A percentile compares a stretch with the other conserved stretches of the same genome.
These are phyloP conservation scores for Dasyornis broadbenti DNA, from an alignment of 2,113 vertebrate species.

Conservation along the genomic window DNA sequence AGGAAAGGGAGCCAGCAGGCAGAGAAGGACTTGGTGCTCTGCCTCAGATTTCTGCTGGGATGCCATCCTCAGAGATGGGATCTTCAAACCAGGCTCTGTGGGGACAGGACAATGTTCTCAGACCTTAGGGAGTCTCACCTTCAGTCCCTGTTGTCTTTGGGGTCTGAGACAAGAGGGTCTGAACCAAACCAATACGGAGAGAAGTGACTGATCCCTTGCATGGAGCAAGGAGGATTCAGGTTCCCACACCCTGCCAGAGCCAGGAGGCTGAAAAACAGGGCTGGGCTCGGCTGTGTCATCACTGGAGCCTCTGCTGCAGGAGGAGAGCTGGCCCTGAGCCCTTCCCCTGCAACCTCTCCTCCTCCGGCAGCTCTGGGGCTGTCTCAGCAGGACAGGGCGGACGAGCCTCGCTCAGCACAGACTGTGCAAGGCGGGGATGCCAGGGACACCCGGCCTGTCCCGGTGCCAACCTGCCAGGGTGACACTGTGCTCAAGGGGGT, in stretches of 20 bases:
- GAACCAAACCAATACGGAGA: background rate
- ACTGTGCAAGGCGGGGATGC: background rate
- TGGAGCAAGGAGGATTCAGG: background rate
- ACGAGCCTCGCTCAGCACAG: accelerated
- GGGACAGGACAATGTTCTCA: background rate
- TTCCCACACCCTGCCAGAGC: background rate
- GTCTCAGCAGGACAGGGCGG: background rate
- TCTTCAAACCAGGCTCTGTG: background rate
- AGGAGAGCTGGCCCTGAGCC: background rate
- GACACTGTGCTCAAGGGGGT: background rate
- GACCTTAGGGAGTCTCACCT: background rate
- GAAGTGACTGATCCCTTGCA: background rate
- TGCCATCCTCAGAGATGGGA: background rate
- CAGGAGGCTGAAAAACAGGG: background rate
- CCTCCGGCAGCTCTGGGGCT: background rate
- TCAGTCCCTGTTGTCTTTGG: background rate
- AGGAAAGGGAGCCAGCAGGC: background rate
- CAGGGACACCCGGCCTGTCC: background rate
- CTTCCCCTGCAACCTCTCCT: background rate
- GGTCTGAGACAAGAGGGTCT: background rate
- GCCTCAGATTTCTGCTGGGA: background rate
- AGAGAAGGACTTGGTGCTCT: background rate
- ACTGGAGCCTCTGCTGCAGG: background rate
- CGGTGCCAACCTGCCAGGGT: background rate
- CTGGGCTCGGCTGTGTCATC: background rate